Conservation (phyloP, 2,888 invertebrate species). For the Didymodactylos carnosus region DNA sequence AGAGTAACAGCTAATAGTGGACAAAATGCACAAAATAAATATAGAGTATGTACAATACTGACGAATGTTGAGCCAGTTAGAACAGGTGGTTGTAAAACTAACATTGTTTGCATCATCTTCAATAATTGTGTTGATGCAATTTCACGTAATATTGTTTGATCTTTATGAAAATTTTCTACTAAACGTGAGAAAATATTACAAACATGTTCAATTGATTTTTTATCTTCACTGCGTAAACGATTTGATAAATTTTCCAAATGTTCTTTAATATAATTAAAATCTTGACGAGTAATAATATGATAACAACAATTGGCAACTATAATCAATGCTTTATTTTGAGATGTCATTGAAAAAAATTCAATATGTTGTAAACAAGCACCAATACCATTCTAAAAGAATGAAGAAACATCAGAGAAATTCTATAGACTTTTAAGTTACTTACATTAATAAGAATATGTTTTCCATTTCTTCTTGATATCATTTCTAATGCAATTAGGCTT, state of each 20-base stretch:
- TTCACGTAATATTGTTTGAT: slow-evolving; percentile 69
- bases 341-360: slow-evolving; percentile 94
- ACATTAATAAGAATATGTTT: slow-evolving; percentile 56
- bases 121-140: slow-evolving; percentile 70
- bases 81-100: slow-evolving; percentile 24
- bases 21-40: slow-evolving; percentile 82
- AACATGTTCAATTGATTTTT: slow-evolving; percentile 92
- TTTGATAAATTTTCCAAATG: slow-evolving; percentile 64
- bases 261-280: slow-evolving; percentile 74
- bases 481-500: slow-evolving; percentile 83
- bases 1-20: slow-evolving; percentile 75
- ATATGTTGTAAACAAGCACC: slow-evolving; percentile 83
- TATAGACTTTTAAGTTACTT: background rate
- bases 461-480: slow-evolving; percentile 81
- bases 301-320: slow-evolving; percentile 95
- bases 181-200: slow-evolving; percentile 84
- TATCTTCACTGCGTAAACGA: slow-evolving; percentile 54
- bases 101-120: slow-evolving; percentile 74
- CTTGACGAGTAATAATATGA: slow-evolving; percentile 62
- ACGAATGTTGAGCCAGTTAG: slow-evolving; percentile 4
- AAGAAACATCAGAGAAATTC: background rate
- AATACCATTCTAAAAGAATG: slow-evolving; percentile 57
- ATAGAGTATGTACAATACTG: slow-evolving; percentile 56
- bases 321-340: slow-evolving; percentile 81
- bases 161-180: slow-evolving; percentile 83